Percentiles rank a stretch among this genome's conserved stretches.
Conservation (phyloP, 2,797 vertebrate species). For the Xyrichtys novacula region DNA sequence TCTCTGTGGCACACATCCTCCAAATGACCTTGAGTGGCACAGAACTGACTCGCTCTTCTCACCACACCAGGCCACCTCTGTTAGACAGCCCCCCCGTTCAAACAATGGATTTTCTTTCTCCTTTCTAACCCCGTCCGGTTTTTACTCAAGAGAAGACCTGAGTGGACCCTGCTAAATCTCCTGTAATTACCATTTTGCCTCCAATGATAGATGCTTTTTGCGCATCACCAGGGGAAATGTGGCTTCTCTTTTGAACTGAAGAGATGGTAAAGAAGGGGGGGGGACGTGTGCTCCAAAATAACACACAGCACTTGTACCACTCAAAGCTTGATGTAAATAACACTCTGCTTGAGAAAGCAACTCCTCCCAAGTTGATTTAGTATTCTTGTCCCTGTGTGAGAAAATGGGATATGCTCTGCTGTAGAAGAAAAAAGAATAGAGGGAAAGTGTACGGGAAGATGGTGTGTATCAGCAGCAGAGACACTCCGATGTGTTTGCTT, state of each 20-base stretch:
- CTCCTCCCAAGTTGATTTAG: constrained; percentile 69
- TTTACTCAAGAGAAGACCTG: constrained; percentile 54
- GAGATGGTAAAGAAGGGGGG: constrained; percentile 32
- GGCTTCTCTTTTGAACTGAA: constrained; percentile 56
- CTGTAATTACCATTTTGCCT: constrained; percentile 75
- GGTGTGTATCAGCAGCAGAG: constrained; percentile 53
- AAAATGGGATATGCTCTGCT: constrained; percentile 67
- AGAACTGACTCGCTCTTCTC: constrained; percentile 45
- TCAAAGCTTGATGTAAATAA: constrained; percentile 73
- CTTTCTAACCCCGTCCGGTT: constrained; percentile 31
- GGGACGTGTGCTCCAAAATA: constrained; percentile 50
- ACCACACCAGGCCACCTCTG: constrained; percentile 49
- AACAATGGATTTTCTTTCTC: constrained; percentile 48
- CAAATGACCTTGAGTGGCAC: constrained; percentile 77
- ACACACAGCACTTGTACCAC: constrained; percentile 41
- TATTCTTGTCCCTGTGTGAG: constrained; percentile 65
- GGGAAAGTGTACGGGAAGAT: constrained; percentile 32
- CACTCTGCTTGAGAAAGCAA: constrained; percentile 61
- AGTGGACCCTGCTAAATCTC: constrained; percentile 70
- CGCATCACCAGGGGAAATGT: constrained; percentile 63
- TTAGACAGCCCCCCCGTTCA: constrained; percentile 52
- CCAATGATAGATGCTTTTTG: constrained; percentile 63
- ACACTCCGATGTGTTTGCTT: constrained; percentile 43
- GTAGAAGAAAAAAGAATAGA: constrained; percentile 26
- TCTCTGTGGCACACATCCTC: constrained; percentile 64